Base-by-base conservation (phyloP, 2,888 invertebrate species). In the Eledone cirrhosa region DNA sequence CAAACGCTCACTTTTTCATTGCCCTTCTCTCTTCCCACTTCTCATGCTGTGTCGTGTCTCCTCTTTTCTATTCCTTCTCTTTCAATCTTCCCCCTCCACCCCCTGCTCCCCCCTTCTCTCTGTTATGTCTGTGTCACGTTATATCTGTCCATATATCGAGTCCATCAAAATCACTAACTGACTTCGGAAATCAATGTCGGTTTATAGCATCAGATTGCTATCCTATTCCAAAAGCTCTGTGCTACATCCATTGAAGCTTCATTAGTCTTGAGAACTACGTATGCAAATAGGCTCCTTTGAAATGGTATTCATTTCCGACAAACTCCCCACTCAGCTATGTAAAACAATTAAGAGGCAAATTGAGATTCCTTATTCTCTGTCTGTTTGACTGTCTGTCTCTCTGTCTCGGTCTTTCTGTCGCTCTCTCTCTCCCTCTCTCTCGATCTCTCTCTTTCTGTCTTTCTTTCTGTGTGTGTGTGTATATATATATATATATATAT, bases 221-320 rank as follows among this genome's bases (percentile, higher is more conserved):
- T 31, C 67, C 67, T 11, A 22, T 67, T 29, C 67, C 29, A 29
- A 29, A 33, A 31, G 67, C 33, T 13, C 41, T 41, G 41, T 41
- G 41, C 41, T 8, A 41, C 41, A 41, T 16, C 67, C 31, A 67
- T 67, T 67, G 67, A 67, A 29, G 33, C 31, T 27, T 67, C 33
- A 67, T 67, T 67, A 67, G 31, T 31, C 67, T 27, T 8, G 67
- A 67, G 67, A 67, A 24, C 31, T 33, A 31, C 29, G 33, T 67
- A 67, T 67, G 67, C 67, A 67, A 67, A 67, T 67, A 67, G 67
- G 24, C 19, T 19, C 67, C 16, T 67, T 67, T 67, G 67, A 67
- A 67, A 22, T 22, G 27, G 31, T 31, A 1, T 33, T 67, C 67
- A 67, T 67, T 67, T 67, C 67, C 67, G 67, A 29, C 29, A 29